These are phyloP conservation scores for Amblyraja radiata DNA, from an alignment of 2,797 vertebrate species.

Conservation along the genomic window DNA sequence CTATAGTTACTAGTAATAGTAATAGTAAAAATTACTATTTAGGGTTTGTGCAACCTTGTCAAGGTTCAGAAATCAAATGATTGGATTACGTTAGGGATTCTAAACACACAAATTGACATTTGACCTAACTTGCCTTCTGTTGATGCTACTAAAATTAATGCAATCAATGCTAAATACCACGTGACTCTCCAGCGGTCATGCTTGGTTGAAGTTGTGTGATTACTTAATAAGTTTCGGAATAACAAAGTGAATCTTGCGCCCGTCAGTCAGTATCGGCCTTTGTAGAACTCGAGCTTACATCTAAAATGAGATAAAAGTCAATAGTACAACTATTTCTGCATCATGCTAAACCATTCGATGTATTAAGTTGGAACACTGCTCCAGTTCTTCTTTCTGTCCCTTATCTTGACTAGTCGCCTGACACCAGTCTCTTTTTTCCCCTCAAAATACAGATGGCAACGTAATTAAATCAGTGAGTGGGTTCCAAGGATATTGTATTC, in stretches of 20 bases:
- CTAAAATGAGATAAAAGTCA: conserved; percentile 55
- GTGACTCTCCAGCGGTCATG: conserved; percentile 60
- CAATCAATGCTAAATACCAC: conserved; percentile 58
- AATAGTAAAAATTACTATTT: background rate
- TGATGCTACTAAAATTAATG: conserved; percentile 48
- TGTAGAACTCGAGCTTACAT: conserved; percentile 57
- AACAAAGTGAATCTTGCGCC: conserved; percentile 56
- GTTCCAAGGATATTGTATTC: conserved; percentile 50
- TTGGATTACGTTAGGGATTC: background rate
- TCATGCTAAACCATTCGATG: conserved; percentile 43
- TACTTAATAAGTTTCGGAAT: conserved; percentile 66
- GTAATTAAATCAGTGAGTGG: conserved; percentile 54
- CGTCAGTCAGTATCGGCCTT: conserved; percentile 60
- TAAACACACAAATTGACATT: conserved; percentile 7
- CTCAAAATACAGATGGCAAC: conserved; percentile 42
- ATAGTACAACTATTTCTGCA: conserved; percentile 49
- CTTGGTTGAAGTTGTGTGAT: conserved; percentile 65
- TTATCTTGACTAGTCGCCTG: conserved; percentile 47
- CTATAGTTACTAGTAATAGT: too few relatives aligned
- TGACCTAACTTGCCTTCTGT: conserved; percentile 3
- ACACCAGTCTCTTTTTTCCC: conserved; percentile 45
- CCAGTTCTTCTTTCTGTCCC: conserved; percentile 38
- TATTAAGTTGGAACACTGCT: conserved; percentile 11
- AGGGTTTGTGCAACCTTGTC: background rate
- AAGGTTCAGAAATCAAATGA: background rate